Evolutionary conservation across 2,888 invertebrate species (phyloP), one percentile per base, ranked within the genome.

Genomic region (Drosophila eohydei): DNA sequence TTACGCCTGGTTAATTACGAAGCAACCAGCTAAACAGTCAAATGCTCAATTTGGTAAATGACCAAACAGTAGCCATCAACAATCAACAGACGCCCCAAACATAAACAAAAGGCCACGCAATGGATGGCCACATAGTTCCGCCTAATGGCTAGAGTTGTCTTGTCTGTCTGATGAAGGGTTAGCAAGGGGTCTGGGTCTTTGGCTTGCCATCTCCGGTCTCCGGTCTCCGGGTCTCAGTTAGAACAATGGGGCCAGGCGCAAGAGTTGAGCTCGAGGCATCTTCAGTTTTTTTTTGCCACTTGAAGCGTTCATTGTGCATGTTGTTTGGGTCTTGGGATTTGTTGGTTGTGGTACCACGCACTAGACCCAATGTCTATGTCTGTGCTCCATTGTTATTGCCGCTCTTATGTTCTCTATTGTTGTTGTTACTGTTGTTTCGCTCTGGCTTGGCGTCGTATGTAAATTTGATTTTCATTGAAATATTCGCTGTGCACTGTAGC

Each of bases 101-200:
- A 82, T 87, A 82, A 87, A 87, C 87, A 87, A 74, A 67, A 73
- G 83, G 38, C 82, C 84, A 84, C 75, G 82, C 83, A 87, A 86
- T 63, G 46, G 16, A 48, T 54, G 55, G 21, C 21, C 41, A 34
- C 63, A 80, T 63, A 63, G 69, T n/a, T 16, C 8, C 8, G 51
- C 14, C 67, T 63, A 78, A 85, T 85, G 69, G 69, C 66, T 58
- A 41, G 60, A 67, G 67, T 55, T 62, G 68, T 11, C 50, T 55
- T 51, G 64, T 66, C 70, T 74, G 65, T 3, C 48, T 9, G n/a
- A n/a, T 9, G 48, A n/a, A 43, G 46, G 54, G 54, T 21, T 38
- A 28, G 30, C 28, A 28, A 28, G 54, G 11, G 54, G 54, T 52
- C 56, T 57, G 58, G 30, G 56, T 40, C 63, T 54, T 50, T 50